A percentile compares a stretch with the other conserved stretches of the same genome.
Evolutionary conservation across 1,140 invertebrate genomes (phyloP).

Genomic region (Sycophila sp.): DNA sequence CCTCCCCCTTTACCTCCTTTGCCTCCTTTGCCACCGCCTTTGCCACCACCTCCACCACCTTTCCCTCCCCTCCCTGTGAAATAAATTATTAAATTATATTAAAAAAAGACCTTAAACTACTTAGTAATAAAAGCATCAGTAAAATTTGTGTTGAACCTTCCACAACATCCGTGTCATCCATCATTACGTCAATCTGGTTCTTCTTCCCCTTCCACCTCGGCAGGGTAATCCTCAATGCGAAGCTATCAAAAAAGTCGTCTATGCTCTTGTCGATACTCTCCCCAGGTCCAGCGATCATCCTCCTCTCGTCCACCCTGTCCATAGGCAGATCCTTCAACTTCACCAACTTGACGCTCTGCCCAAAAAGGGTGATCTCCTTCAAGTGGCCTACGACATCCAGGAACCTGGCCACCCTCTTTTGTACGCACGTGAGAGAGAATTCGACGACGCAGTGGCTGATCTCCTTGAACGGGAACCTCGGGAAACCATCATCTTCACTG

Average conservation of each 20-base stretch:
- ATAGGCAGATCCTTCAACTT: conserved; percentile 45
- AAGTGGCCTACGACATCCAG: conserved; percentile 64
- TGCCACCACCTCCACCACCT: conserved; percentile 48
- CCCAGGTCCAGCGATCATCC: conserved; percentile 47
- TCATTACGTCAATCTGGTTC: conserved; percentile 60
- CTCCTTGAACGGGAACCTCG: conserved; percentile 55
- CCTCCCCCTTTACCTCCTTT: conserved; percentile 53
- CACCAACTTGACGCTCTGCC: conserved; percentile 67
- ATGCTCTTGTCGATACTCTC: conserved; percentile 66
- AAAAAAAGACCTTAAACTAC: background rate
- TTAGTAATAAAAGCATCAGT: background rate
- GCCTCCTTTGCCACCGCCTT: conserved; percentile 62
- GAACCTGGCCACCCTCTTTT: conserved; percentile 66
- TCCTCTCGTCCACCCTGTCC: conserved; percentile 34
- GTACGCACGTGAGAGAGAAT: conserved; percentile 67
- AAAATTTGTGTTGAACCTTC: conserved; percentile 58
- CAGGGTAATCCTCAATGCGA: conserved; percentile 62
- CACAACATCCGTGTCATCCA: conserved; percentile 48
- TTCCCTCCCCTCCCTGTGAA: conserved; percentile 47
- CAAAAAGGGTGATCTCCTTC: conserved; percentile 66
- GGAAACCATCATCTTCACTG: conserved; percentile 50
- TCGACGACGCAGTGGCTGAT: conserved; percentile 55
- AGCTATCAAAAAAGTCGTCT: conserved; percentile 69
- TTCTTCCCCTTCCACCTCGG: conserved; percentile 55
- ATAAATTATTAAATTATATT: conserved; percentile 10